Evolutionary conservation across 2,888 invertebrate genomes (phyloP), one percentile per base, ranked within the genome.

Genomic region (Nowickia ferox): DNA sequence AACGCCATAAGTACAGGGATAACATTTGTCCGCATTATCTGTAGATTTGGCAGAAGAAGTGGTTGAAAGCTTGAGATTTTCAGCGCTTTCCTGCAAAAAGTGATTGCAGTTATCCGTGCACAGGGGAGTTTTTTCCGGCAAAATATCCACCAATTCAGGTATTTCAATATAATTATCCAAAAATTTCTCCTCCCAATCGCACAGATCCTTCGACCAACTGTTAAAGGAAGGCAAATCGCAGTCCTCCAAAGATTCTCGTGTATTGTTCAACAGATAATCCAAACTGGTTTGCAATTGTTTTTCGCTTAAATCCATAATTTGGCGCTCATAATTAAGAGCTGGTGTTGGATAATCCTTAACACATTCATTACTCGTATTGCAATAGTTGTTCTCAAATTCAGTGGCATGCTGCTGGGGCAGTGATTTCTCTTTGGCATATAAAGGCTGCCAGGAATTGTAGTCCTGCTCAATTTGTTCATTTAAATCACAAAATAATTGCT

Each of bases 1-100:
- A 69, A 95, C 95, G 5, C 94, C 94, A 87, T 95, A 96, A 0
- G 95, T 95, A 92, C 95, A 97, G 87, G 94, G 95, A 93, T 94
- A 97, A 0, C 59, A 66, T 94, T 88, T 94, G 94, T 90, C 69
- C 1, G 40, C n/a, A 10, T 5, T 1, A 2, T 11, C 9, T 0
- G 71, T 40, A 11, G 71, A 53, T 9, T 30, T 76, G 0, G 65
- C 48, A 0, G 76, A 8, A 1, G 83, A 5, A 0, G 77, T 48
- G 15, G 88, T 87, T 74, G 87, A 88, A 13, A 90, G 87, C 63
- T 89, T 89, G 17, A 93, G 85, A 78, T 92, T 91, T 77, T 93
- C 92, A 9, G 92, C 92, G 88, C 93, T 93, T 88, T 93, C 93
- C 65, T 92, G 91, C 38, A 94, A 89, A 87, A 94, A 94, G 78